phyloP scores from a whole-genome alignment of 1,140 invertebrate genomes.

The Trichonephila clavata region DNA sequence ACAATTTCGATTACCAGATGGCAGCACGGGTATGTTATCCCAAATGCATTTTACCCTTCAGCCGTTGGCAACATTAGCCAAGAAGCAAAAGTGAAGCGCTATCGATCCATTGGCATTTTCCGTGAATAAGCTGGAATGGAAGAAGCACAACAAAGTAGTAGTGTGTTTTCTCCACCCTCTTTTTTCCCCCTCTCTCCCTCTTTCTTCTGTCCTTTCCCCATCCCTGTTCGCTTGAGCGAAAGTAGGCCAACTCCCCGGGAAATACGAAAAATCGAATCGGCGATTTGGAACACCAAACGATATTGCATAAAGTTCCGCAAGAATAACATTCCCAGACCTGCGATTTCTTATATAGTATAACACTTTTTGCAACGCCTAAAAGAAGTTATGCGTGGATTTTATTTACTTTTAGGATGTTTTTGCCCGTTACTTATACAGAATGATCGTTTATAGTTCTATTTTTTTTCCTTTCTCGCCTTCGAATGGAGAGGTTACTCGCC shows the following conservation, averaged over 20 bases:
- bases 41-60: conserved; percentile 46
- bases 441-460: neutral
- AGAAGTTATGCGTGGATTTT: conserved; percentile 31
- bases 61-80: conserved; percentile 52
- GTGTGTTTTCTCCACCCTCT: neutral
- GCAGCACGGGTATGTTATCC: conserved; percentile 31
- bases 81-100: conserved; percentile 71
- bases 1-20: conserved; percentile 31
- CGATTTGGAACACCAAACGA: conserved; percentile 51
- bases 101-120: conserved; percentile 68
- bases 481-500: conserved; percentile 8
- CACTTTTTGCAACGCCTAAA: conserved; percentile 36
- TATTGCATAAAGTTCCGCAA: conserved; percentile 52
- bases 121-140: conserved; percentile 67
- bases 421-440: neutral
- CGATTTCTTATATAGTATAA: conserved; percentile 36
- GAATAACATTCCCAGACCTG: conserved; percentile 27
- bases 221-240: neutral
- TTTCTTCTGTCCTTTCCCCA: neutral
- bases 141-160: conserved; percentile 59
- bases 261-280: conserved; percentile 72
- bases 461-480: neutral
- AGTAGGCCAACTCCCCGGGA: conserved; percentile 69
- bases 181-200: neutral
- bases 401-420: conserved; percentile 38